These are phyloP conservation scores for Gandaritis pyraliata DNA, from an alignment of 2,888 invertebrate genomes.

Conservation along the genomic window DNA sequence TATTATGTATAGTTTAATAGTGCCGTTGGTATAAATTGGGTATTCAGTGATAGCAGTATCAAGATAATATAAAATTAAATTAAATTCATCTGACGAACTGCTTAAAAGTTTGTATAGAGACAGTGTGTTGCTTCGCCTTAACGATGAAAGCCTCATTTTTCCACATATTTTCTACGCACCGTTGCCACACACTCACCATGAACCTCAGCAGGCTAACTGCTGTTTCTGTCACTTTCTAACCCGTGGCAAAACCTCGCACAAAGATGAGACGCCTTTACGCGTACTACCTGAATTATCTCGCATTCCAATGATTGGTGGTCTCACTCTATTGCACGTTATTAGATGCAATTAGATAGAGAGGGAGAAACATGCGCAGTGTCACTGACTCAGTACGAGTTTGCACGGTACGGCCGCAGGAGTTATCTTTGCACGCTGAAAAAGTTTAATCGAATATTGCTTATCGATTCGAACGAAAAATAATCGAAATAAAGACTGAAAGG, in stretches of 20 bases:
- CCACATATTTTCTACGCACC: conserved; percentile 67
- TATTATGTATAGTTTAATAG: too few species aligned
- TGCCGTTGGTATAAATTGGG: too few species aligned
- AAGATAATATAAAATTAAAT: too few species aligned
- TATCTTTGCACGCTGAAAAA: conserved; percentile 43
- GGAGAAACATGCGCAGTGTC: conserved; percentile 73
- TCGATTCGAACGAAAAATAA: conserved; percentile 67
- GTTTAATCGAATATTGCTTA: conserved; percentile 43
- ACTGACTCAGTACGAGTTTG: conserved; percentile 76
- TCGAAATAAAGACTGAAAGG: conserved; percentile 60
- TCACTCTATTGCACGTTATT: conserved; percentile 50
- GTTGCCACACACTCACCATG: conserved; percentile 66
- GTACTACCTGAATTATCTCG: conserved; percentile 63
- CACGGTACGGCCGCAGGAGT: conserved; percentile 59
- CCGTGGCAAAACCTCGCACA: conserved; percentile 46
- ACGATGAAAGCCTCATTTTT: conserved; percentile 76
- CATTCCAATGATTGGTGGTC: conserved; percentile 68
- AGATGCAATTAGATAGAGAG: conserved; percentile 58
- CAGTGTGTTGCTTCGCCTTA: conserved; percentile 58
- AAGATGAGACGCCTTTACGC: conserved; percentile 61
- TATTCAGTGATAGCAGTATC: too few species aligned
- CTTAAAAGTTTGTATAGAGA: background rate
- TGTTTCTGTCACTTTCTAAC: conserved; percentile 55
- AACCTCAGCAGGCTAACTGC: conserved; percentile 65
- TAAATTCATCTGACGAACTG: background rate